phyloP scores from a whole-genome alignment of 2,888 invertebrate genomes.

The Seira musarum region DNA sequence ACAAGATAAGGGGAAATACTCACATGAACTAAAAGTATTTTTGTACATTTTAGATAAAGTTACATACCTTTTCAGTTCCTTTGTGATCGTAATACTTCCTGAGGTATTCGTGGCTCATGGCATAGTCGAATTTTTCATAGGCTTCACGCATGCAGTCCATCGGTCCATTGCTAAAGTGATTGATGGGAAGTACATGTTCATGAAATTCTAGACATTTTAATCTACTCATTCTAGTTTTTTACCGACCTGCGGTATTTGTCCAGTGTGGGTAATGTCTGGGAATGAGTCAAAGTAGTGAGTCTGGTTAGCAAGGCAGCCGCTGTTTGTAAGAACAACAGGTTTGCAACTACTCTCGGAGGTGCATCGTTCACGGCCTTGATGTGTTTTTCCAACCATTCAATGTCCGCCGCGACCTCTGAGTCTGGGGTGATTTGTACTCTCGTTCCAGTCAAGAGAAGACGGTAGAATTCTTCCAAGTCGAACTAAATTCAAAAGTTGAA shows the following conservation, averaged over 20 bases:
- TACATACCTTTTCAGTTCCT: conserved; percentile 34
- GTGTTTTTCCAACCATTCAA: conserved; percentile 37
- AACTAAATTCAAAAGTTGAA: conserved; percentile 29
- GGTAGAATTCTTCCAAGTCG: conserved; percentile 32
- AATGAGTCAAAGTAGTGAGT: conserved; percentile 45
- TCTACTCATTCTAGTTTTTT: background rate
- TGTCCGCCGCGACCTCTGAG: conserved; percentile 40
- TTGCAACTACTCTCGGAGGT: conserved; percentile 42
- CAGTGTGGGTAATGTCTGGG: conserved; percentile 31
- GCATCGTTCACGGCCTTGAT: conserved; percentile 42
- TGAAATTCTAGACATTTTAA: too few relatives aligned
- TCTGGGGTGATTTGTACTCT: conserved; percentile 32
- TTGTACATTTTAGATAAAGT: too few relatives aligned
- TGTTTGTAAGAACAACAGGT: conserved; percentile 46
- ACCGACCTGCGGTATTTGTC: conserved; percentile 43
- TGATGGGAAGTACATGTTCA: background rate
- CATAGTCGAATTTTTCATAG: conserved; percentile 53
- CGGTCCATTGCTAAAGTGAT: conserved; percentile 28
- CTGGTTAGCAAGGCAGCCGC: conserved; percentile 40
- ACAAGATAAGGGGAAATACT: background rate
- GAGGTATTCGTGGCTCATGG: conserved; percentile 45
- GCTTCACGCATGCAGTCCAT: conserved; percentile 48
- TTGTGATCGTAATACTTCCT: conserved; percentile 37
- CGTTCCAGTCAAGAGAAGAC: conserved; percentile 35
- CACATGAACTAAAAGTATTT: too few relatives aligned